A percentile compares a stretch with the other conserved stretches of the same genome.
These are phyloP conservation scores for Rotaria socialis DNA, from an alignment of 2,888 invertebrate species.

Conservation along the genomic window DNA sequence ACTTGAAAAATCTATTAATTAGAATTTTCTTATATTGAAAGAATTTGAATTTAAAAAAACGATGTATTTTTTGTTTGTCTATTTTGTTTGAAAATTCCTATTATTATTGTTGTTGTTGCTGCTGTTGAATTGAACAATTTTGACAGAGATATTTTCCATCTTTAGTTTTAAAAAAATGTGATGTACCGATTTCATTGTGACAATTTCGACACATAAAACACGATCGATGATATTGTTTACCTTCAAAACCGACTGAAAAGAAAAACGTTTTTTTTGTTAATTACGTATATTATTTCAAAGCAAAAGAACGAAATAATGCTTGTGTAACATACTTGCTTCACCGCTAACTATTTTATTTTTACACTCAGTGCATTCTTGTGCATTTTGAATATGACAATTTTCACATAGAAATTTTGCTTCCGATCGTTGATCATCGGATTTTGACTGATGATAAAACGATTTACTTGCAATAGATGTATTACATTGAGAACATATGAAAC, in stretches of 20 bases:
- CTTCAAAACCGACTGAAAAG: conserved; percentile 12
- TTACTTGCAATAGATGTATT: background rate
- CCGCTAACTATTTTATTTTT: conserved; percentile 24
- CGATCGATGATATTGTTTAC: conserved; percentile 31
- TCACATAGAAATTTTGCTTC: background rate
- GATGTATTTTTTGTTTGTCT: no score
- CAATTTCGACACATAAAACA: conserved; percentile 34
- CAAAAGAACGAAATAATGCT: background rate
- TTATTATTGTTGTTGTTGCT: background rate
- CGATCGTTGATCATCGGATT: background rate
- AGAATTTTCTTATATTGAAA: no score
- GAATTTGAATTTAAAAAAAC: no score
- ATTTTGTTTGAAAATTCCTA: background rate
- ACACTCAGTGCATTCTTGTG: conserved; percentile 34
- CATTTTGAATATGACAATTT: conserved; percentile 24
- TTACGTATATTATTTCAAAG: background rate
- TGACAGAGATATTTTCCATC: conserved; percentile 19
- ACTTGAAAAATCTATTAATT: no score
- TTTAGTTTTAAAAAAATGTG: conserved; percentile 22
- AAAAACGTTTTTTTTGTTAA: background rate
- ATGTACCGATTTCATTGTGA: conserved; percentile 17
- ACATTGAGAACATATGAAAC: conserved; percentile 17
- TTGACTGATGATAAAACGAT: conserved; percentile 11
- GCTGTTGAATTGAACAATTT: background rate
- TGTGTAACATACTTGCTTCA: background rate